phyloP scores from a whole-genome alignment of 2,888 invertebrate genomes.

The Zonitis immaculata region DNA sequence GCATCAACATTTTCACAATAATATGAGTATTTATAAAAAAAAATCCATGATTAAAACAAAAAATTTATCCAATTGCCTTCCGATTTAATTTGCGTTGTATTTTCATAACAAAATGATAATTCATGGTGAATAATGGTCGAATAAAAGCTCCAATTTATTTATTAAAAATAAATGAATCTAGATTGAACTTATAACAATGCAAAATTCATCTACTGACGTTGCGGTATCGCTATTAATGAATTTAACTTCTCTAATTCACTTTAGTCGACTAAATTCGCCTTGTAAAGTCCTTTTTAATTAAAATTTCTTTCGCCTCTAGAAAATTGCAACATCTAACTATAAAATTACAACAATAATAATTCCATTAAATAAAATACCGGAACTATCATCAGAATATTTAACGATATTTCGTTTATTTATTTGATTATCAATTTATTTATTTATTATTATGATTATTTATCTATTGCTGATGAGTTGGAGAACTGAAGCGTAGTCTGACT shows the following conservation, averaged over 20 bases:
- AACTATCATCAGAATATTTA: slow-evolving; percentile 10
- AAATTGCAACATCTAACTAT: slow-evolving; percentile 13
- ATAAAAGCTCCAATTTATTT: neutral
- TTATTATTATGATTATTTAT: no score
- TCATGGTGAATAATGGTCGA: neutral
- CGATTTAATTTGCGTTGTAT: no score
- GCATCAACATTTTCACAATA: no score
- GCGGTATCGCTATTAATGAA: slow-evolving; percentile 18
- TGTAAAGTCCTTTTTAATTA: slow-evolving; percentile 20
- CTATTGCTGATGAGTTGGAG: neutral
- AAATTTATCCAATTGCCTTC: no score
- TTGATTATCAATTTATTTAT: no score
- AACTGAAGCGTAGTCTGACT: neutral
- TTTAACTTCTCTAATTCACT: slow-evolving; percentile 18
- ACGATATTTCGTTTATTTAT: no score
- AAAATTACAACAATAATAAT: slow-evolving; percentile 18
- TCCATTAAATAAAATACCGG: slow-evolving; percentile 17
- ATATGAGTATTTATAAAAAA: no score
- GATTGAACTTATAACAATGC: slow-evolving; percentile 1
- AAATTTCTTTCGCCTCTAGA: slow-evolving; percentile 17
- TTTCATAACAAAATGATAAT: neutral
- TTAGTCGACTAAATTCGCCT: slow-evolving; percentile 16
- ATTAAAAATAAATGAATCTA: neutral
- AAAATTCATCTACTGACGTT: slow-evolving; percentile 16
- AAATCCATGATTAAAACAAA: no score